These are phyloP conservation scores for Xestoiulus laeticollis DNA, from an alignment of 2,888 invertebrate genomes.

Conservation along the genomic window DNA sequence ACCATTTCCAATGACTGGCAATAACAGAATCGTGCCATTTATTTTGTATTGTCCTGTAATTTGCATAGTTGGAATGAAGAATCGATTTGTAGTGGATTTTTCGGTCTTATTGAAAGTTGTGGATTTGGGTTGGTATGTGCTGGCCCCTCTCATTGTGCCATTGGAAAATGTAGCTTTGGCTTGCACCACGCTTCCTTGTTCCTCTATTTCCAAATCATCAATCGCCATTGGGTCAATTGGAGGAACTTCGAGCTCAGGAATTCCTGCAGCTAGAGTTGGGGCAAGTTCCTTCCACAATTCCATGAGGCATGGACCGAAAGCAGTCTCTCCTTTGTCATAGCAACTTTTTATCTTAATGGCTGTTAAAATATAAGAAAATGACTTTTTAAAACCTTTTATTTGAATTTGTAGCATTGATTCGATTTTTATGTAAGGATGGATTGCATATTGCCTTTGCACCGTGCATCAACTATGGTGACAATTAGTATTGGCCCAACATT, in stretches of 20 bases:
- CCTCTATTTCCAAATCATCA: not conserved
- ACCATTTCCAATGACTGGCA: constrained; percentile 50
- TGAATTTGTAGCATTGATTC: no score
- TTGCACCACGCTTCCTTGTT: constrained; percentile 43
- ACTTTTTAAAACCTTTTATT: no score
- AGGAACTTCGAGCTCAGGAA: constrained; percentile 42
- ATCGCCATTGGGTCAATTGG: constrained; percentile 45
- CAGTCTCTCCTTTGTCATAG: not conserved
- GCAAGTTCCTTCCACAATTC: not conserved
- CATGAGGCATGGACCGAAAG: not conserved
- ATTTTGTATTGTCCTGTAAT: constrained; percentile 18
- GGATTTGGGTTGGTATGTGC: not conserved
- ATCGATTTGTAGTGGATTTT: not conserved
- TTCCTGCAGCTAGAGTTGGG: not conserved
- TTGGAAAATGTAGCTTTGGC: constrained; percentile 42
- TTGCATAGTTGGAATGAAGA: not conserved
- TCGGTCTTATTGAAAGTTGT: not conserved
- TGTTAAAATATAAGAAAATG: not conserved
- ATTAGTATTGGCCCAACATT: no score
- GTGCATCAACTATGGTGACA: no score
- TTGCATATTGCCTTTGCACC: no score
- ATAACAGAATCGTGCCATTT: constrained; percentile 45
- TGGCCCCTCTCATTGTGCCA: not conserved
- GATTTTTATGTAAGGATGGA: no score
- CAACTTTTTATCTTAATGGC: not conserved